These are phyloP conservation scores for Tribolium madens DNA, from an alignment of 1,140 invertebrate species.

Conservation along the genomic window DNA sequence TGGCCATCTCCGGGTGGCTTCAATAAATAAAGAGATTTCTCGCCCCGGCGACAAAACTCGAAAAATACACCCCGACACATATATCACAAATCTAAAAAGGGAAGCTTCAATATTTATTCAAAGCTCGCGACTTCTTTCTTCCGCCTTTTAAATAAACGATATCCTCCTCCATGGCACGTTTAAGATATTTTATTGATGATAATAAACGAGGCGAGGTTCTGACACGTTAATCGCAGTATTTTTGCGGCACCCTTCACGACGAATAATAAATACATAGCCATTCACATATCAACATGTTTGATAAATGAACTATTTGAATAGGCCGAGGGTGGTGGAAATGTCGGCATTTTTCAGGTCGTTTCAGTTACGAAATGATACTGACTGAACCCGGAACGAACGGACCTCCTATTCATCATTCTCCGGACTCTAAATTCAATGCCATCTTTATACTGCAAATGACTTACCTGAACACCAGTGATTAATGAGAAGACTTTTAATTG, in stretches of 20 bases:
- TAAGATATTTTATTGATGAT: slow-evolving; percentile 45
- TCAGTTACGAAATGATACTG: slow-evolving; percentile 41
- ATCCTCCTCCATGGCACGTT: slow-evolving; percentile 36
- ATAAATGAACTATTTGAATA: slow-evolving; percentile 49
- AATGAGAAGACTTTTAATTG: slow-evolving; percentile 28
- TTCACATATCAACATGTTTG: slow-evolving; percentile 49
- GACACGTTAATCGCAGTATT: slow-evolving; percentile 52
- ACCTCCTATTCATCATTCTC: slow-evolving; percentile 39
- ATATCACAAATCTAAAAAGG: slow-evolving; percentile 42
- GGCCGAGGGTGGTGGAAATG: slow-evolving; percentile 24
- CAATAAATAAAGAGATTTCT: slow-evolving; percentile 45
- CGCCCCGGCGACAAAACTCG: slow-evolving; percentile 40
- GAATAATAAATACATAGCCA: slow-evolving; percentile 38
- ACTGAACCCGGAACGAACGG: slow-evolving; percentile 33
- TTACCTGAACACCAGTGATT: slow-evolving; percentile 24
- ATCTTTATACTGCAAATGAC: slow-evolving; percentile 36
- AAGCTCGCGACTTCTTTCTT: slow-evolving; percentile 44
- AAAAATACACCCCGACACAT: slow-evolving; percentile 34
- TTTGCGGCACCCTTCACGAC: slow-evolving; percentile 35
- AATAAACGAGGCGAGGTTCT: slow-evolving; percentile 48
- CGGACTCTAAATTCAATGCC: slow-evolving; percentile 26
- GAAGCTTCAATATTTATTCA: slow-evolving; percentile 44
- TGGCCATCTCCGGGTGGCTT: slow-evolving; percentile 24
- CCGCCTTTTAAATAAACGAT: slow-evolving; percentile 37
- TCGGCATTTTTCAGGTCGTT: slow-evolving; percentile 40